Evolutionary conservation across 2,888 invertebrate genomes (phyloP).

Genomic region (Ophion obscuratus): DNA sequence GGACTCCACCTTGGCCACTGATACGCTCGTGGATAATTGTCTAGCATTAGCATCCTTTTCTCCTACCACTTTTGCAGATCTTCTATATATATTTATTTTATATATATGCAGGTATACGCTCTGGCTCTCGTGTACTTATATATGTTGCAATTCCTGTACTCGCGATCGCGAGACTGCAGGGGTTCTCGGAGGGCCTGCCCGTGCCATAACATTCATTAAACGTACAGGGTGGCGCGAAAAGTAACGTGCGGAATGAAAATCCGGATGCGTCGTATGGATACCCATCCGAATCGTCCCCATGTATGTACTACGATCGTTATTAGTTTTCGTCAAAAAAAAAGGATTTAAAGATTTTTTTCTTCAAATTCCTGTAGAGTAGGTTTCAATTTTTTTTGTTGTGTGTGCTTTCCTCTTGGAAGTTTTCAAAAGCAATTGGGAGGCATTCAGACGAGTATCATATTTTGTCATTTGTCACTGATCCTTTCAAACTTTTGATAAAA

Average conservation of each 20-base stretch:
- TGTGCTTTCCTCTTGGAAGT: too few relatives aligned
- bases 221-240: not conserved
- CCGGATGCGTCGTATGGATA: not conserved
- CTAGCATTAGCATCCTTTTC: conserved; percentile 71
- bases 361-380: too few relatives aligned
- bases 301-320: too few relatives aligned
- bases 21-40: conserved; percentile 73
- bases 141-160: conserved; percentile 60
- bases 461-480: not conserved
- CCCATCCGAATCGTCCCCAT: not conserved
- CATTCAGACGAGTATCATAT: not conserved
- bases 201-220: conserved; percentile 74
- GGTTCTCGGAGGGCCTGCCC: conserved; percentile 61
- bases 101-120: conserved; percentile 30
- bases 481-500: too few relatives aligned
- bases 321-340: too few relatives aligned
- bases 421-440: too few relatives aligned
- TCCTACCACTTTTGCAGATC: conserved; percentile 54
- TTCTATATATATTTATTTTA: not conserved
- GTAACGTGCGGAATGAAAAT: not conserved
- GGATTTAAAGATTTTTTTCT: too few relatives aligned
- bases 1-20: conserved; percentile 72
- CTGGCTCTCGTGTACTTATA: conserved; percentile 4
- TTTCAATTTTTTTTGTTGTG: too few relatives aligned
- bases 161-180: conserved; percentile 45